Evolutionary conservation across 2,113 vertebrate genomes (phyloP).

Genomic region (Anser cygnoides): DNA sequence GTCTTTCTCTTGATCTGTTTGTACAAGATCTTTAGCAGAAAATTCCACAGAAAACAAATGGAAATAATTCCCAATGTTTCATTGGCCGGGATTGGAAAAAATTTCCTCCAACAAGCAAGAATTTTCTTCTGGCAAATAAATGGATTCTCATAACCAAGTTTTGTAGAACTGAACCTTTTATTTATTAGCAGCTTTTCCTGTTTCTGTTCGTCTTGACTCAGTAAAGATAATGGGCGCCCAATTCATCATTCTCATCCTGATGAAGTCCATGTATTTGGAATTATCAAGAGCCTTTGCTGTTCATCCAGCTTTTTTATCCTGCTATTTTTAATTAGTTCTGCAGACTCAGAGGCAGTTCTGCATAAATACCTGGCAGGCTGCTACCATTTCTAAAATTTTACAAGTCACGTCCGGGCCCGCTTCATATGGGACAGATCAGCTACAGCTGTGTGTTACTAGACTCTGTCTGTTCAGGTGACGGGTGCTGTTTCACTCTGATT

Average conservation of each 20-base stretch:
- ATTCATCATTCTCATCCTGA: conserved; percentile 11
- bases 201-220: conserved; percentile 15
- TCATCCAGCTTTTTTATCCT: conserved; percentile 21
- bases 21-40: not conserved
- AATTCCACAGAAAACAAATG: conserved; percentile 22
- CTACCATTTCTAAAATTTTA: conserved; percentile 11
- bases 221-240: conserved; percentile 38
- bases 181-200: conserved; percentile 63
- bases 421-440: conserved; percentile 30
- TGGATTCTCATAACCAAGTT: conserved; percentile 31
- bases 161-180: conserved; percentile 48
- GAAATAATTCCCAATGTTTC: conserved; percentile 40
- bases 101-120: conserved; percentile 32
- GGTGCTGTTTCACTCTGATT: not conserved
- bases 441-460: not conserved
- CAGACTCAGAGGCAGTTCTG: not conserved
- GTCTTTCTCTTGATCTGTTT: not conserved
- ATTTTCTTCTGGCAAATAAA: conserved; percentile 56
- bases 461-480: not conserved
- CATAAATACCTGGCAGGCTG: conserved; percentile 53
- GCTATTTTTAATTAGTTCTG: conserved; percentile 52
- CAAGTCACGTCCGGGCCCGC: not conserved
- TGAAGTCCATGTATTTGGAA: conserved; percentile 38
- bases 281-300: conserved; percentile 34
- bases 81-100: conserved; percentile 18